Evolutionary conservation across 1,140 invertebrate species (phyloP), one percentile per base, ranked within the genome.

Genomic region (Bombus waltoni): DNA sequence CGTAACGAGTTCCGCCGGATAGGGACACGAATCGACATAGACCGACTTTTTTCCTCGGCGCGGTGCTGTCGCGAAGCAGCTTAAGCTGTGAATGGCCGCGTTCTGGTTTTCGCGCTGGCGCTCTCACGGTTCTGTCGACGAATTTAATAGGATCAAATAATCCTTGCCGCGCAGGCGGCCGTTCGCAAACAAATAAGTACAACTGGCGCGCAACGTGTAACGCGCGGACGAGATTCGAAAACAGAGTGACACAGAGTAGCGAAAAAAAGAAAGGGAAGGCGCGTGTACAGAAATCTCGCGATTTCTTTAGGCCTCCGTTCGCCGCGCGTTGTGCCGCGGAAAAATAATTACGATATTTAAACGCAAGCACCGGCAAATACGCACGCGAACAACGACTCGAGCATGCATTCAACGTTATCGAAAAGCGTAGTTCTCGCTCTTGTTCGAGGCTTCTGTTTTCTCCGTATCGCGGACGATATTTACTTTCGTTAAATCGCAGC

Each of bases 301-400:
- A 79, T 79, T 68, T n/a, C 42, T 25, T 65, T 73, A 10, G 22
- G n/a, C 22, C 42, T 1, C n/a, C 25, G 32, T 22, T 44, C 47
- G 25, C 13, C 8, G 1, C 1, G 40, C 40, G n/a, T 65, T 82
- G 57, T 65, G 35, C 5, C 25, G 11, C 40, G 80, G 40, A 10
- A 28, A 74, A 74, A 82, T 74, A 82, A 82, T 74, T 65, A 71
- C 57, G 71, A 74, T 62, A 42, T 81, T 81, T 81, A 81, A 81
- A 81, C 62, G n/a, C 66, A 28, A 44, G 25, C n/a, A 18, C 15
- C 28, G 66, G 25, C 32, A 38, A 53, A 68, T 80, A 53, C 15
- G 47, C n/a, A 10, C 28, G 65, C 22, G 25, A 15, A 59, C 44
- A 47, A 72, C 72, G 68, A 42, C 79, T 22, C n/a, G 32, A 28